Evolutionary conservation across 2,888 invertebrate species (phyloP), one percentile per base, ranked within the genome.

Genomic region (Branchinecta sandiegonensis): DNA sequence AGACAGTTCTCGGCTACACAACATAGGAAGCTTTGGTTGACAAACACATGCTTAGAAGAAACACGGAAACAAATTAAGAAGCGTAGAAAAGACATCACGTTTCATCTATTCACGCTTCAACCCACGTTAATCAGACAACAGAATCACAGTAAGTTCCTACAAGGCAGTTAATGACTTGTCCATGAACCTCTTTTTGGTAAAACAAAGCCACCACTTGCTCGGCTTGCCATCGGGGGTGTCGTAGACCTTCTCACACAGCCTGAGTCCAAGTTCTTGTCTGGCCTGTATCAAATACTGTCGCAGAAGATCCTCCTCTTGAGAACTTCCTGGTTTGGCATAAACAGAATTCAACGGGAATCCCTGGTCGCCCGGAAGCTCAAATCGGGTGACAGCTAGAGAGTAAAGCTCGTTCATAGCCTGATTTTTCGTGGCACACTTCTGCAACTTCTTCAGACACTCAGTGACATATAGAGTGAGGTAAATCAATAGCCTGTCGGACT

Each of bases 151-250:
- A 37, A 37, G 37, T 37, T 56, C 11, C 23, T 56, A 56, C n/a
- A 17, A 56, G 23, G 87, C 90, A 48, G 92, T 88, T 47, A 99
- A 81, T 47, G 94, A 94, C 78, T 97, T 97, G 78, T 99, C 99
- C 96, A 99, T 97, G 78, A 99, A 99, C 83, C 94, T 95, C 85
- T 95, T 94, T 77, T 95, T 95, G 47, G 95, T 90, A 81, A 99
- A 99, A 78, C 99, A 99, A 69, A 96, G 81, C 99, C 99, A 99
- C 99, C 99, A 99, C 80, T 99, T 99, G 77, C 91, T 94, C 10
- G 97, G 95, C 76, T 94, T 94, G 9, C 94, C 94, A 77, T 92
- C 92, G 72, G 90, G 90, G 12, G 86, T 83, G 65, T 86, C 86
- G 79, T 93, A 96, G 3, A 91, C 97, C 80, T 88, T 90, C 70